Conservation (phyloP, 2,113 vertebrate genomes). For the Mirza zaza region DNA sequence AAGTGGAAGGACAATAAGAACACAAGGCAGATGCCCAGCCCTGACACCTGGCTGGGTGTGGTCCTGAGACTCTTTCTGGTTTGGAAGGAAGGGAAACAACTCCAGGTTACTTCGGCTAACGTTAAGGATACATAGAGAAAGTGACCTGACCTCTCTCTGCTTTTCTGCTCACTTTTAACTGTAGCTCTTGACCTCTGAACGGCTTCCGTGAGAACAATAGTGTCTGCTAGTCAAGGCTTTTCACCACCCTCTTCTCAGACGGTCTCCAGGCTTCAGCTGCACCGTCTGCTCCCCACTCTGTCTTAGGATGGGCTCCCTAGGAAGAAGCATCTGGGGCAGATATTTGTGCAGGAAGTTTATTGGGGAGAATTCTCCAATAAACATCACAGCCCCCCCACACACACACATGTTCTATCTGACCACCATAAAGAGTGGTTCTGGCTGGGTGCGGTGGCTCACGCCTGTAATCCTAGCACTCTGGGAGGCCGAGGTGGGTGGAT, state of each 20-base stretch:
- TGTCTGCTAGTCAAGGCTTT: background rate
- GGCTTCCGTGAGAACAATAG: background rate
- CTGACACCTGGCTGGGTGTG: background rate
- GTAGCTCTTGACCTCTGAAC: background rate
- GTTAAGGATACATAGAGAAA: background rate
- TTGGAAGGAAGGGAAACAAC: background rate
- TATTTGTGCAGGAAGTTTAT: background rate
- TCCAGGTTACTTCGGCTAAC: background rate
- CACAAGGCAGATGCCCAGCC: background rate
- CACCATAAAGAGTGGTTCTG: background rate
- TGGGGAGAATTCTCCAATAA: background rate
- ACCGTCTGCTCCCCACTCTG: background rate
- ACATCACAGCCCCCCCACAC: too few species aligned
- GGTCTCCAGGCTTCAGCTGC: background rate
- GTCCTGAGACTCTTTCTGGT: background rate
- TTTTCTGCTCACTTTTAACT: background rate
- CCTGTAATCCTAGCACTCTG: too few species aligned
- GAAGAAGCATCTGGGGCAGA: background rate
- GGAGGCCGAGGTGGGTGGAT: too few species aligned
- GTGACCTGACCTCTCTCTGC: background rate
- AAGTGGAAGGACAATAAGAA: background rate
- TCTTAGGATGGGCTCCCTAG: background rate
- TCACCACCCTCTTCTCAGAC: background rate
- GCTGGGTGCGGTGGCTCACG: too few species aligned
- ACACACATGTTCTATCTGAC: background rate